These are phyloP conservation scores for Pheosia gnoma DNA, from an alignment of 2,888 invertebrate genomes.

Conservation along the genomic window DNA sequence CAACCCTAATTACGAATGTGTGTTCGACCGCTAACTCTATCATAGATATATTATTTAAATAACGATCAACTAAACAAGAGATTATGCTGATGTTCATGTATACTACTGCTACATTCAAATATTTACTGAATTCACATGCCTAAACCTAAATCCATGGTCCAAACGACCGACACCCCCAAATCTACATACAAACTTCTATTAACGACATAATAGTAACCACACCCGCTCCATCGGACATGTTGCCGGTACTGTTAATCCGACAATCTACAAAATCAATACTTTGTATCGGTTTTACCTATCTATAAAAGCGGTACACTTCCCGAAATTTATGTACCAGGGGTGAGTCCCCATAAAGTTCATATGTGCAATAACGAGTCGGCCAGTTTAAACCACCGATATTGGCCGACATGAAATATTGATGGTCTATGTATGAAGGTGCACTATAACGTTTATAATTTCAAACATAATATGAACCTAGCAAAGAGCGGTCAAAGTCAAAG, in stretches of 20 bases:
- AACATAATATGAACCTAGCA: not conserved
- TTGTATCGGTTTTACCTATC: conserved; percentile 46
- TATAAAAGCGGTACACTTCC: conserved; percentile 70
- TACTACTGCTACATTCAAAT: too few relatives aligned
- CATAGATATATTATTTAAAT: too few relatives aligned
- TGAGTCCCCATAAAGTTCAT: conserved; percentile 77
- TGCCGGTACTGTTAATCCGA: conserved; percentile 51
- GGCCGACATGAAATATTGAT: conserved; percentile 78
- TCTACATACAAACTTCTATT: conserved; percentile 9
- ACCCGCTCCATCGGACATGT: conserved; percentile 24
- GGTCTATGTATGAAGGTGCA: conserved; percentile 44
- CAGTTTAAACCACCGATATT: conserved; percentile 77
- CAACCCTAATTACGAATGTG: too few relatives aligned
- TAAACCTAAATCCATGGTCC: not conserved
- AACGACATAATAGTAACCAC: conserved; percentile 12
- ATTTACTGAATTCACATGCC: not conserved
- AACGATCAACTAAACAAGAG: too few relatives aligned
- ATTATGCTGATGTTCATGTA: too few relatives aligned
- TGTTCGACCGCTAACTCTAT: too few relatives aligned
- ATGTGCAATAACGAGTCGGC: conserved; percentile 76
- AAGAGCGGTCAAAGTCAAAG: too few relatives aligned
- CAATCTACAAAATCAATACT: conserved; percentile 75
- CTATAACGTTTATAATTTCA: not conserved
- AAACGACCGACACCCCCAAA: not conserved
- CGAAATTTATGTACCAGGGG: conserved; percentile 78